A percentile compares a stretch with the other conserved stretches of the same genome.
phyloP scores from a whole-genome alignment of 1,140 invertebrate species.

The Leucophenga varia region DNA sequence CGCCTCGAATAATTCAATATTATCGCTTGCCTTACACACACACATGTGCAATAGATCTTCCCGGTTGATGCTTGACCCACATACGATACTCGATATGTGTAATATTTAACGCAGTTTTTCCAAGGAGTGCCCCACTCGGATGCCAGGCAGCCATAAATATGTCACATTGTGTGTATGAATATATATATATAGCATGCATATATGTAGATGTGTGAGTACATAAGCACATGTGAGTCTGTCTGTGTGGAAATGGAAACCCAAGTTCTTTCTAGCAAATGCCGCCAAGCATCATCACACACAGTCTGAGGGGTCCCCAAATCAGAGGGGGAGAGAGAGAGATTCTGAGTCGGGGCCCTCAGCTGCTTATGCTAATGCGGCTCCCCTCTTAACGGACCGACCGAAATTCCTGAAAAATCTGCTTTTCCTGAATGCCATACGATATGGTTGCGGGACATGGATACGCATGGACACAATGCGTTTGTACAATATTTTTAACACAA shows the following conservation, averaged over 20 bases:
- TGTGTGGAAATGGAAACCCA: constrained; percentile 12
- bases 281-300: constrained; percentile 8
- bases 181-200: too few relatives aligned
- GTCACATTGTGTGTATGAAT: too few relatives aligned
- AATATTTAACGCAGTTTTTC: too few relatives aligned
- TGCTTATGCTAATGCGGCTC: constrained; percentile 39
- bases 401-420: constrained; percentile 20
- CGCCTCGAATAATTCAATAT: not conserved
- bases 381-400: constrained; percentile 10
- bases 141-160: constrained; percentile 17
- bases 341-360: constrained; percentile 20
- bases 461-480: constrained; percentile 32
- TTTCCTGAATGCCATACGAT: constrained; percentile 36
- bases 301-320: constrained; percentile 6
- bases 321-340: constrained; percentile 1
- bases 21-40: constrained; percentile 4
- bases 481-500: constrained; percentile 50
- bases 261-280: constrained; percentile 18
- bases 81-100: not conserved
- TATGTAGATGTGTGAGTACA: too few relatives aligned
- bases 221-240: too few relatives aligned
- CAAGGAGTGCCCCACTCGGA: too few relatives aligned
- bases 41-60: constrained; percentile 6
- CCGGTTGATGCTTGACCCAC: constrained; percentile 7
- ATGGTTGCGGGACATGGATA: constrained; percentile 27